These are phyloP conservation scores for Pammene aurita DNA, from an alignment of 2,888 invertebrate genomes.

Conservation along the genomic window DNA sequence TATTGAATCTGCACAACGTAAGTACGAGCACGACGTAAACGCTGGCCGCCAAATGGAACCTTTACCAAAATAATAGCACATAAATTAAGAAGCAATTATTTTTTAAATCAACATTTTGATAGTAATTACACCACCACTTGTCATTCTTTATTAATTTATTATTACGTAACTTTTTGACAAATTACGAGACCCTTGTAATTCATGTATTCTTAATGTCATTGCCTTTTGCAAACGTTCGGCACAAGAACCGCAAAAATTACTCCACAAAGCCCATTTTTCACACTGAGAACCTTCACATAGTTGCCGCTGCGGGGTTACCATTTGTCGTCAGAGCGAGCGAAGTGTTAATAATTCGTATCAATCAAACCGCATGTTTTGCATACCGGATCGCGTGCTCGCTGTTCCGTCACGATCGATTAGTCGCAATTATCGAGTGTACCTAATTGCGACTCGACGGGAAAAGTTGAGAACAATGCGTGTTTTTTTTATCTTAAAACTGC, in stretches of 20 bases:
- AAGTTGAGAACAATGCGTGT: constrained; percentile 40
- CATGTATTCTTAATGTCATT: constrained; percentile 15
- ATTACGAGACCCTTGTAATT: neutral
- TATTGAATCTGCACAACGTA: no score
- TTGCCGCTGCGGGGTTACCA: constrained; percentile 32
- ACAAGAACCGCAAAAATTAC: constrained; percentile 6
- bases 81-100: no score
- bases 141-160: neutral
- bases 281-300: constrained; percentile 17
- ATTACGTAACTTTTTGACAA: neutral
- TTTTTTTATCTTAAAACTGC: constrained; percentile 35
- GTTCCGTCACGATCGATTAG: constrained; percentile 42
- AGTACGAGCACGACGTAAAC: no score
- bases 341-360: constrained; percentile 40
- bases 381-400: constrained; percentile 38
- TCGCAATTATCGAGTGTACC: constrained; percentile 41
- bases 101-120: no score
- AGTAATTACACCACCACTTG: neutral
- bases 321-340: constrained; percentile 27
- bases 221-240: constrained; percentile 5
- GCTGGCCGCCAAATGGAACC: no score
- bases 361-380: constrained; percentile 41
- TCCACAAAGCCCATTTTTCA: constrained; percentile 3
- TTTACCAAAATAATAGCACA: no score
- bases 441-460: constrained; percentile 40